These are phyloP conservation scores for Typhlichthys eigenmanni DNA, from an alignment of 2,797 vertebrate genomes.

Conservation along the genomic window DNA sequence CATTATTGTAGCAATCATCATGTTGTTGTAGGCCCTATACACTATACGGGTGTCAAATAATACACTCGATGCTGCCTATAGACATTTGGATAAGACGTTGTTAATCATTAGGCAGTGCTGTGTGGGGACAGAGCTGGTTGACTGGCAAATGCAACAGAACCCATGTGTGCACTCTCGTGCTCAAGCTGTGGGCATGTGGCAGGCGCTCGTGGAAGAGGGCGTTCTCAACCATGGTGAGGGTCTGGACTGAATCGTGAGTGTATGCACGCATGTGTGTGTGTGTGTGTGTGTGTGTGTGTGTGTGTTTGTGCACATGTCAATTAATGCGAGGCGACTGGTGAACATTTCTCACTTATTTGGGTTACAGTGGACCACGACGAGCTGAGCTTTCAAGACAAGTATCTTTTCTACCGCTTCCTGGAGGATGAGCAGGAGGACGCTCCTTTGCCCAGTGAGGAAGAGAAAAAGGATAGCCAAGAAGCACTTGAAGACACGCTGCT, in stretches of 20 bases:
- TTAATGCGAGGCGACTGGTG: not conserved
- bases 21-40: too few relatives aligned
- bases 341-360: not conserved
- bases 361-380: conserved; percentile 93
- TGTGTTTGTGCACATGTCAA: not conserved
- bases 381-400: conserved; percentile 95
- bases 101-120: conserved; percentile 86
- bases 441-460: conserved; percentile 85
- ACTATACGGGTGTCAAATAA: too few relatives aligned
- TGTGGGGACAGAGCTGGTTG: conserved; percentile 94
- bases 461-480: conserved; percentile 90
- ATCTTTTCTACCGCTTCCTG: conserved; percentile 97
- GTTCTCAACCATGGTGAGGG: conserved; percentile 95
- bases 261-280: not conserved
- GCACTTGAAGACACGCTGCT: conserved; percentile 93
- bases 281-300: not conserved
- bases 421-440: conserved; percentile 90
- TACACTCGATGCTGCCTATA: too few relatives aligned
- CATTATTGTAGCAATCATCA: too few relatives aligned
- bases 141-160: conserved; percentile 96
- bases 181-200: conserved; percentile 99
- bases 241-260: not conserved
- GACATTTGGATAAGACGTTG: not conserved
- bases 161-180: conserved; percentile 89
- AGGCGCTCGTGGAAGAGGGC: conserved; percentile 93